Conservation (phyloP, 2,888 invertebrate species). For the Laothoe populi region DNA sequence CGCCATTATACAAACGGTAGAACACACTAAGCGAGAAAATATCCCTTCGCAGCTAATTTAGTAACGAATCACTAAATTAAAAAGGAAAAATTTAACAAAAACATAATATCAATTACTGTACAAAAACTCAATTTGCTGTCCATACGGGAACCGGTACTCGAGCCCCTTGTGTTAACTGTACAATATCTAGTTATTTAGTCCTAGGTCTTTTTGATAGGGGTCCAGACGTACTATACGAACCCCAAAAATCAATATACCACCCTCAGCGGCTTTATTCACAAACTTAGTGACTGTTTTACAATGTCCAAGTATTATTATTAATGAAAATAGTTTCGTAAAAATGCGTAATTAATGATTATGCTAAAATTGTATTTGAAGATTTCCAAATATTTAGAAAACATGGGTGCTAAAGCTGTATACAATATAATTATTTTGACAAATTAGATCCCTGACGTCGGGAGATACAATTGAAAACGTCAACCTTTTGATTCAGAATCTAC, state of each 20-base stretch:
- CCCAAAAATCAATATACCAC: neutral
- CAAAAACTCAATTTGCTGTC: neutral
- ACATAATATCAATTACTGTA: neutral
- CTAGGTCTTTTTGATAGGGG: neutral
- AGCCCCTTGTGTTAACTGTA: neutral
- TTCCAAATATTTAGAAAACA: too few relatives aligned
- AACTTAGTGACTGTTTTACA: neutral
- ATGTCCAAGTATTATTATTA: neutral
- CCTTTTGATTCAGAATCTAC: too few relatives aligned
- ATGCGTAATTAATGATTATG: neutral
- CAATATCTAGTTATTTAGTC: slow-evolving; percentile 7
- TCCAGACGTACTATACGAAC: neutral
- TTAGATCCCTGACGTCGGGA: too few relatives aligned
- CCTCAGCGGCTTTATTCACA: neutral
- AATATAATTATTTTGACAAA: too few relatives aligned
- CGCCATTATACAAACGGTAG: too few relatives aligned
- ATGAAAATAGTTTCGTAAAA: neutral
- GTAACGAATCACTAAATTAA: too few relatives aligned
- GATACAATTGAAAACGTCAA: too few relatives aligned
- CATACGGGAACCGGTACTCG: neutral
- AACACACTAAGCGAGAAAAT: too few relatives aligned
- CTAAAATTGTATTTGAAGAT: too few relatives aligned
- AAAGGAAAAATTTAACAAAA: too few relatives aligned
- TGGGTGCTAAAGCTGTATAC: too few relatives aligned
- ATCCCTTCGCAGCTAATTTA: too few relatives aligned